phyloP scores from a whole-genome alignment of 2,888 invertebrate genomes.

The Alentia gelatinosa region DNA sequence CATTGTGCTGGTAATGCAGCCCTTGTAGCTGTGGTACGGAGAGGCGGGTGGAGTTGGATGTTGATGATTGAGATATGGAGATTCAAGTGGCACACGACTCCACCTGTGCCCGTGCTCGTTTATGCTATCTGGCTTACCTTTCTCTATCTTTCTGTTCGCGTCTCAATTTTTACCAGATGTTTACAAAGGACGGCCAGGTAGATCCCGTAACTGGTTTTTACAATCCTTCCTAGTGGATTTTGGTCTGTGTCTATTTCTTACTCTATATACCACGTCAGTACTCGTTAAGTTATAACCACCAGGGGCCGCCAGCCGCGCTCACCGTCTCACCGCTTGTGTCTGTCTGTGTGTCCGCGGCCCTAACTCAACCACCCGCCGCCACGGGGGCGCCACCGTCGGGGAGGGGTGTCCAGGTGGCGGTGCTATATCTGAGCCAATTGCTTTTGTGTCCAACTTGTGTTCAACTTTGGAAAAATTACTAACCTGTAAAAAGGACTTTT shows the following conservation, averaged over 20 bases:
- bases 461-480: too few species aligned
- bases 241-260: not conserved
- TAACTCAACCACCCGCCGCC: not conserved
- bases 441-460: too few species aligned
- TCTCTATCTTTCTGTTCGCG: not conserved
- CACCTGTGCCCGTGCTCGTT: not conserved
- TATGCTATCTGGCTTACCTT: not conserved
- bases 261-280: not conserved
- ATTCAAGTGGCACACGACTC: not conserved
- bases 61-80: too few species aligned
- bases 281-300: not conserved
- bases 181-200: slow-evolving; percentile 36
- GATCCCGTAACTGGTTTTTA: slow-evolving; percentile 4
- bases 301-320: not conserved
- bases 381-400: not conserved
- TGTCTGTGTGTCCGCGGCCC: slow-evolving; percentile 4
- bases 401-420: too few species aligned
- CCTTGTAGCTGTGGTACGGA: too few species aligned
- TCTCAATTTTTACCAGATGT: slow-evolving; percentile 25
- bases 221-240: not conserved
- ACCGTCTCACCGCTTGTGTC: not conserved
- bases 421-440: too few species aligned
- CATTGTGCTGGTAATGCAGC: too few species aligned
- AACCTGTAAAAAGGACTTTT: too few species aligned
- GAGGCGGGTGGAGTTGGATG: too few species aligned